Evolutionary conservation across 2,797 vertebrate genomes (phyloP).

Genomic region (Okamejei kenojei): DNA sequence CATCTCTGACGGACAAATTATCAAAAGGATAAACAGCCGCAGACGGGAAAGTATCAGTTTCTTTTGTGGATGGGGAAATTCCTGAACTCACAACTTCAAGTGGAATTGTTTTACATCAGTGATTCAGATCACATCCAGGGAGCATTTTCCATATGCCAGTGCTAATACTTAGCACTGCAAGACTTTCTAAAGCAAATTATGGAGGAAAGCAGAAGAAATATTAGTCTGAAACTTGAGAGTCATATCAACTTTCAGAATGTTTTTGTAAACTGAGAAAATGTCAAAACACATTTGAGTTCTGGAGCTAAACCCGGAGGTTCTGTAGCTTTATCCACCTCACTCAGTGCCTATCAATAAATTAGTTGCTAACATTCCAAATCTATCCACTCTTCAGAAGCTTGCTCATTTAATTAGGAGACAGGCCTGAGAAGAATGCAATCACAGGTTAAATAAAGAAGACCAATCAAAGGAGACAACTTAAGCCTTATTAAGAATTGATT

Average conservation of each 20-base stretch:
- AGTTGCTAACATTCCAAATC: background rate
- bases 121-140: background rate
- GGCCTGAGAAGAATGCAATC: background rate
- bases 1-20: too few species aligned
- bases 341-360: background rate
- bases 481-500: too few species aligned
- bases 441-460: background rate
- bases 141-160: background rate
- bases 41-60: background rate
- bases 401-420: background rate
- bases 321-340: background rate
- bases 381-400: background rate
- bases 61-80: constrained; percentile 4
- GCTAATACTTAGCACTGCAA: too few species aligned
- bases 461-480: background rate
- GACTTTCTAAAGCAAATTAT: background rate
- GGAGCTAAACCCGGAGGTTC: too few species aligned
- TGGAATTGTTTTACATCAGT: background rate
- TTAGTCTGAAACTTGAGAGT: background rate
- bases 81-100: background rate
- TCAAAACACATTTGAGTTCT: background rate
- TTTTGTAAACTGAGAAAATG: background rate
- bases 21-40: background rate
- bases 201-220: background rate
- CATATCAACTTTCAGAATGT: background rate